Conservation (phyloP, 2,113 vertebrate species). For the Agapornis roseicollis region DNA sequence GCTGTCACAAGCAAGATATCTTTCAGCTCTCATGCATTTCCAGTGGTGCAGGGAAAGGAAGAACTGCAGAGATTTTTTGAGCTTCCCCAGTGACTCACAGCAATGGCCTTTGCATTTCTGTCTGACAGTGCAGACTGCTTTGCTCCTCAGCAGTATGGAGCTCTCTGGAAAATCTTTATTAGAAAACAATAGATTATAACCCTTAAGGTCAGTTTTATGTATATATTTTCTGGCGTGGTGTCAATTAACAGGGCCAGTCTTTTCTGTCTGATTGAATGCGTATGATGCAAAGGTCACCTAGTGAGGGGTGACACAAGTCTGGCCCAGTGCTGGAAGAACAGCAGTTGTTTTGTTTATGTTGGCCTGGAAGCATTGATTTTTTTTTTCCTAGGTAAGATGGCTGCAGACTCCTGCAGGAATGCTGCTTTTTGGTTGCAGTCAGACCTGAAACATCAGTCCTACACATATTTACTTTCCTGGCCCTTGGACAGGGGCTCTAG, state of each 20-base stretch:
- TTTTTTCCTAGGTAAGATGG: neutral
- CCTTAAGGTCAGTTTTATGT: neutral
- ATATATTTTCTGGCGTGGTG: fast-evolving
- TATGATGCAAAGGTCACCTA: neutral
- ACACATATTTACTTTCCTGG: neutral
- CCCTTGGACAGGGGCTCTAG: neutral
- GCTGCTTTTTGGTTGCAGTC: neutral
- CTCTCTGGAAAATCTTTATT: neutral
- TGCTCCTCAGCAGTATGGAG: neutral
- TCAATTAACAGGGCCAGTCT: neutral
- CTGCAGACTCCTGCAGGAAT: neutral
- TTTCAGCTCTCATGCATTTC: neutral
- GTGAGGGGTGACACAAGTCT: neutral
- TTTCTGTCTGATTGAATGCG: neutral
- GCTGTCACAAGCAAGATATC: neutral
- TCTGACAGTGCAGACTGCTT: neutral
- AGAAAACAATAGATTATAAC: neutral
- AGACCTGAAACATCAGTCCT: neutral
- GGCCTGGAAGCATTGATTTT: neutral
- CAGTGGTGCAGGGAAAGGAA: neutral
- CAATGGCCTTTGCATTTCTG: neutral
- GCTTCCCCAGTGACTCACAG: neutral
- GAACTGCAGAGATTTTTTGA: neutral
- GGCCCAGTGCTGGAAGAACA: neutral
- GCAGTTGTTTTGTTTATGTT: neutral